Evolutionary conservation across 2,888 invertebrate genomes (phyloP), one percentile per base, ranked within the genome.

Genomic region (Eupeodes luniger): DNA sequence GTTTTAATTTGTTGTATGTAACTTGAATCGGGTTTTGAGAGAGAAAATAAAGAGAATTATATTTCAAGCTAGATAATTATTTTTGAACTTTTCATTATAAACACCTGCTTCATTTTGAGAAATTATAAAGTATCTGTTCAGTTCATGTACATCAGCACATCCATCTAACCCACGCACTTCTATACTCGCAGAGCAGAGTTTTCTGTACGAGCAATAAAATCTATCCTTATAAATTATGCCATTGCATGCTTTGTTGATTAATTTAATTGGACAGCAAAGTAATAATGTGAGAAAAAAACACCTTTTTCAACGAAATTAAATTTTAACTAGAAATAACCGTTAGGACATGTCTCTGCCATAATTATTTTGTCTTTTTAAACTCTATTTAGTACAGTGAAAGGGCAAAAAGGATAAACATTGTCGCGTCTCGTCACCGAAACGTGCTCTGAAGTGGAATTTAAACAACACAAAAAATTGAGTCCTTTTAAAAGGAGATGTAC

Each of bases 201-300:
- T 27, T 27, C 40, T 34, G 11, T 51, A 47, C 12, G 10, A 34
- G n/a, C 66, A 74, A 74, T 66, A 44, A 51, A 19, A 70, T 27
- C 40, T 19, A 61, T 64, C 44, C 62, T 62, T 82, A 70, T 79
- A 76, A 82, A 76, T 82, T 82, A 82, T 78, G 70, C 75, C 70
- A 72, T 80, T 80, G 47, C 72, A 80, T 76, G 84, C 62, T 49
- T 72, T 72, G 76, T 36, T 76, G 76, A 80, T 80, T 74, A 80
- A 76, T 72, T 87, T 77, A 87, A 87, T 84, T 87, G 76, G 72
- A 87, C 79, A 75, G 40, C 57, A 59, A 72, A 76, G 57, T 55
- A n/a, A 14, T 44, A 61, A 67, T 47, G 61, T 44, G 27, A 27
- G 27, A 5, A 34, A 67, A 55, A 19, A 36, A 36, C 19, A 27